Conservation (phyloP, 2,888 invertebrate species). For the Tetanocera ferruginea region DNA sequence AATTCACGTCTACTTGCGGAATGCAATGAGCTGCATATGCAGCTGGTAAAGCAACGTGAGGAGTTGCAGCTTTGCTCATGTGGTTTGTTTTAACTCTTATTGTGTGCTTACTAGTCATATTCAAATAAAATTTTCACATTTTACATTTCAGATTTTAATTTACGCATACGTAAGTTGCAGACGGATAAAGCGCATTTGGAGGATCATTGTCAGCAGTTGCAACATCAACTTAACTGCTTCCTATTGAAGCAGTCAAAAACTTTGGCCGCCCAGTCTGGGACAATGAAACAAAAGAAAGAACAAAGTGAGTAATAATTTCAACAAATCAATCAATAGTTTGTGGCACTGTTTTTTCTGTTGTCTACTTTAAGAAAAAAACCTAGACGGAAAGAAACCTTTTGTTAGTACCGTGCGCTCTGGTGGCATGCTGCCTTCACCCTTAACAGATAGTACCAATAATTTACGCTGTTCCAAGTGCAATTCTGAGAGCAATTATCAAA, state of each 20-base stretch:
- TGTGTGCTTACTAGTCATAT: neutral
- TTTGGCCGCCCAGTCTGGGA: constrained; percentile 50
- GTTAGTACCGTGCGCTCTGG: constrained; percentile 67
- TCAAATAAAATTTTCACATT: constrained; percentile 37
- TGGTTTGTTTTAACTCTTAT: constrained; percentile 63
- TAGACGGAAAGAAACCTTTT: constrained; percentile 66
- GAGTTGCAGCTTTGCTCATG: constrained; percentile 74
- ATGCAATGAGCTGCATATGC: constrained; percentile 80
- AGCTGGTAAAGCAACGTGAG: constrained; percentile 77
- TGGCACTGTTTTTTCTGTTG: neutral
- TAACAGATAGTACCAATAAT: constrained; percentile 42
- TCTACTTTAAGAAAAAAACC: neutral
- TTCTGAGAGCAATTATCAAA: constrained; percentile 54
- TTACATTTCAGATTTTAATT: constrained; percentile 70
- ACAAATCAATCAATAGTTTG: constrained; percentile 16
- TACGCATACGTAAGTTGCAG: constrained; percentile 72
- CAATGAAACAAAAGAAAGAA: constrained; percentile 49
- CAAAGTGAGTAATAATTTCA: constrained; percentile 1
- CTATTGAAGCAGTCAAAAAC: constrained; percentile 68
- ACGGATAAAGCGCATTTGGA: constrained; percentile 71
- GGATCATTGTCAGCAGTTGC: constrained; percentile 70
- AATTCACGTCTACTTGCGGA: constrained; percentile 82
- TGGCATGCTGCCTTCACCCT: constrained; percentile 55
- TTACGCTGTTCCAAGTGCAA: constrained; percentile 66
- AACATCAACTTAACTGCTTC: constrained; percentile 70